Evolutionary conservation across 2,888 invertebrate species (phyloP).

Genomic region (Melanophora roralis): DNA sequence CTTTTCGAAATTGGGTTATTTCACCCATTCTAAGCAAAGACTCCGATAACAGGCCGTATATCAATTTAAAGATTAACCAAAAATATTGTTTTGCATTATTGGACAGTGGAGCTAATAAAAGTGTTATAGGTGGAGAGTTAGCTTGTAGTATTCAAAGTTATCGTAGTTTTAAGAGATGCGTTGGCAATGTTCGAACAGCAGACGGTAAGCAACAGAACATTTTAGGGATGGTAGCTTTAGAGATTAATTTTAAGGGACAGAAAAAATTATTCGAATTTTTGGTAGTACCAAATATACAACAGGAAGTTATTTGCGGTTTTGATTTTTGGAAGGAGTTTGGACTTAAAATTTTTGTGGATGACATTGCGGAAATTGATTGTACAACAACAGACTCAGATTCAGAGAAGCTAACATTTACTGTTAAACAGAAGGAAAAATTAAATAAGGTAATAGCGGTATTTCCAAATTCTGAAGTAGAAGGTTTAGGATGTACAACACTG

Average conservation of each 20-base stretch:
- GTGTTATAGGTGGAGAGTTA: slow-evolving; percentile 2
- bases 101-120: slow-evolving; percentile 4
- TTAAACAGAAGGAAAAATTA: background rate
- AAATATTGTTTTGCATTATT: background rate
- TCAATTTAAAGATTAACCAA: background rate
- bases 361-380: background rate
- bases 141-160: background rate
- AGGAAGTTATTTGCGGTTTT: slow-evolving; percentile 7
- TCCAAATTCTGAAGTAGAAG: background rate
- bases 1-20: no score
- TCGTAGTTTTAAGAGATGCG: background rate
- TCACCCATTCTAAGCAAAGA: no score
- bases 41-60: slow-evolving; percentile 1
- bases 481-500: background rate
- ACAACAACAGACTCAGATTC: background rate
- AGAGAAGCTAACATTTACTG: background rate
- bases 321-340: slow-evolving; percentile 21
- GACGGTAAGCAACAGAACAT: background rate
- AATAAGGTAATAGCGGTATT: background rate
- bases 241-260: background rate
- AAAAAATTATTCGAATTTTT: background rate
- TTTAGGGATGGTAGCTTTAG: background rate
- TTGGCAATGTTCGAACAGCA: no score
- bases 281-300: no score
- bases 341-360: background rate